Base-by-base conservation (phyloP, 2,797 vertebrate species). In the Coendou prehensilis region DNA sequence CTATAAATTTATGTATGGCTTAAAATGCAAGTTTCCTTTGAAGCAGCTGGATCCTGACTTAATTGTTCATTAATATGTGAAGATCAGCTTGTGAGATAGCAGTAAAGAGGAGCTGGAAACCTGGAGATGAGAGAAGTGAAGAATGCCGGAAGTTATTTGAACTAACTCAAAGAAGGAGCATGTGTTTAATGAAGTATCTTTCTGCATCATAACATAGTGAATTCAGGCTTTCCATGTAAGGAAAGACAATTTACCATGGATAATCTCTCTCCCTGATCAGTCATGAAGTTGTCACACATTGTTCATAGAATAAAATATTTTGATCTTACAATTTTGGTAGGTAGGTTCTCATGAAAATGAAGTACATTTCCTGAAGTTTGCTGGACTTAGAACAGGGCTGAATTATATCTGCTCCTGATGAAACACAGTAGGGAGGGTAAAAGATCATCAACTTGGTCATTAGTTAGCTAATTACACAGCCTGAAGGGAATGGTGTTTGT, bases 1-100 rank as follows among this genome's bases (percentile, higher is more conserved):
- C 26, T 90, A 37, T 22, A 92, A 82, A 79, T 84, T 64, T 0
- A 45, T 63, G 69, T 17, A 57, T 63, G 30, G 5, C 56, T 82
- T 93, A 83, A 88, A 86, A 85, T 88, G 69, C 22, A 89, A 92
- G 69, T 91, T 59, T 18, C 33, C n/a, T 87, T 76, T n/a, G n/a
- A 28, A 37, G 45, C 92, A 15, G 28, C 64, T 61, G 26, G 47
- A n/a, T 2, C 3, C 10, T 64, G 23, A 28, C 50, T 92, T 64
- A 37, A 89, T 93, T 81, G 54, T 30, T 18, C 26, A 73, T 96
- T 61, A 78, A 14, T 30, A 52, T 30, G 67, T 33, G 15, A 80
- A 69, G 45, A 78, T 26, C 7, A 75, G 28, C 22, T 15, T 28
- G n/a, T 64, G 10, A 52, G 26, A 71, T 41, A 41, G 18, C 26